Conservation (phyloP, 2,113 vertebrate genomes). For the Sylvicapra grimmia region DNA sequence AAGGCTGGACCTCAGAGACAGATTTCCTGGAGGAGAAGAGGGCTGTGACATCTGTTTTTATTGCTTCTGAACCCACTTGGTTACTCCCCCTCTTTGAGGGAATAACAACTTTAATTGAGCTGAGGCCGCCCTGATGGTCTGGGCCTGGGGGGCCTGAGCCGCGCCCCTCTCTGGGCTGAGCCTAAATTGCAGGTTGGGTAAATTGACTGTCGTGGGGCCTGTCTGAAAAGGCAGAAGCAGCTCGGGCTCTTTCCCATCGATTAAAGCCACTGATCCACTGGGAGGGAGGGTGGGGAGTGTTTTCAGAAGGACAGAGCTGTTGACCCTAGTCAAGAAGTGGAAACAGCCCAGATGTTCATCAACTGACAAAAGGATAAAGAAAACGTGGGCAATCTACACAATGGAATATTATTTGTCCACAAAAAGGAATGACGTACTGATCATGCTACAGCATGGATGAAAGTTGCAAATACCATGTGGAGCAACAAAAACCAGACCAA, state of each 20-base stretch:
- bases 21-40: background rate
- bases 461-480: accelerated
- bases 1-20: background rate
- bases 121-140: background rate
- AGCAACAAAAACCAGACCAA: background rate
- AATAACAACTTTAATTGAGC: background rate
- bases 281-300: background rate
- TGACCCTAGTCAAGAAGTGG: background rate
- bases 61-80: background rate
- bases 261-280: background rate
- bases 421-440: background rate
- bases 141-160: background rate
- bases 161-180: background rate
- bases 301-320: background rate
- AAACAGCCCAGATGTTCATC: background rate
- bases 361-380: accelerated
- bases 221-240: background rate
- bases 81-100: background rate
- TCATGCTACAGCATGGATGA: accelerated
- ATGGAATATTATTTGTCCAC: background rate
- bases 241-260: background rate
- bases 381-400: accelerated
- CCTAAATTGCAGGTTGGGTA: slow-evolving; percentile 1
- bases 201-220: background rate
- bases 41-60: background rate